phyloP scores from a whole-genome alignment of 2,797 vertebrate species.

The Mycteria americana region DNA sequence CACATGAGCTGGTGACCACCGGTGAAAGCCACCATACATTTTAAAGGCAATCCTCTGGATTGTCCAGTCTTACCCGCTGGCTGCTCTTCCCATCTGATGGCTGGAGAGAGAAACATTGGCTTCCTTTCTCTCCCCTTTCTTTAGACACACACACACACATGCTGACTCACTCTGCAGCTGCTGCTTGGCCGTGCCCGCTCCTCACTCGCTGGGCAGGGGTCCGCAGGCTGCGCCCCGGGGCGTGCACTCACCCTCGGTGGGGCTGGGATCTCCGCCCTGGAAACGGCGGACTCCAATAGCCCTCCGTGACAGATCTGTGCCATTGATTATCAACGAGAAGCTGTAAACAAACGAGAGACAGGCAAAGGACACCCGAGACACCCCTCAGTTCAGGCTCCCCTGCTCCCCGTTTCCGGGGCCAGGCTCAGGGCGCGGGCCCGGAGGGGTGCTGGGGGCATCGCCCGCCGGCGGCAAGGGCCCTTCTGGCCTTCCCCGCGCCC shows the following conservation, averaged over 20 bases:
- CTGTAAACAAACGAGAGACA: neutral
- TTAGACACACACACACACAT: fast-evolving
- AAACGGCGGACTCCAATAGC: fast-evolving
- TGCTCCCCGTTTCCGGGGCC: neutral
- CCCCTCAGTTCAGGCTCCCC: neutral
- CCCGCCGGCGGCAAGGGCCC: fast-evolving
- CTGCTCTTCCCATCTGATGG: neutral
- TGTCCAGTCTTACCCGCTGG: neutral
- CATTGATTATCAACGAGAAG: neutral
- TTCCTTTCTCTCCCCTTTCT: neutral
- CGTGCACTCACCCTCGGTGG: fast-evolving
- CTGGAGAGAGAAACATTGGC: neutral
- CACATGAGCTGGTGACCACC: fast-evolving
- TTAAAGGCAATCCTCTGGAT: neutral
- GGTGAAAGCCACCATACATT: fast-evolving
- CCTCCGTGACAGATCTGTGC: neutral
- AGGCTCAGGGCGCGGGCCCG: fast-evolving
- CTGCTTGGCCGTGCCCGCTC: fast-evolving
- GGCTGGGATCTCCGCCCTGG: neutral
- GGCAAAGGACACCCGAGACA: fast-evolving
- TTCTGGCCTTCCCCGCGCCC: fast-evolving
- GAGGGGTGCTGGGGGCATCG: neutral
- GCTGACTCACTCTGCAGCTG: fast-evolving
- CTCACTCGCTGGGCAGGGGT: fast-evolving
- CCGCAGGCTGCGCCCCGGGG: neutral